phyloP scores from a whole-genome alignment of 2,888 invertebrate species.

The Rhagium mordax region DNA sequence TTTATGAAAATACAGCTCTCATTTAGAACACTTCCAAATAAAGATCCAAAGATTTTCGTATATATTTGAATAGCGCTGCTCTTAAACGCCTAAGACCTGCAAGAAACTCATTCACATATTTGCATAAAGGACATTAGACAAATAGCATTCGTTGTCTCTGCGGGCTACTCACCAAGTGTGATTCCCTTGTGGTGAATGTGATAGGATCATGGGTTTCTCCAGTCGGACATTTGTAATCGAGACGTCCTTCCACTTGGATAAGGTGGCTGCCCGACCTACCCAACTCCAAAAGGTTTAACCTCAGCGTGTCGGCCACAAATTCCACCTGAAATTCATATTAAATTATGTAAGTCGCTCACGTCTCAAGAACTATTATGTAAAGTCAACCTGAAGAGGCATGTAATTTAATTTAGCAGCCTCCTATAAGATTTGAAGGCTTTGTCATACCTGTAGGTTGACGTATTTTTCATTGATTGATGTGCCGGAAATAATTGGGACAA shows the following conservation, averaged over 20 bases:
- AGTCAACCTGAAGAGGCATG: not conserved
- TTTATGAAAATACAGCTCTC: no score
- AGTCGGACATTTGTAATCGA: constrained; percentile 90
- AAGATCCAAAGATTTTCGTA: not conserved
- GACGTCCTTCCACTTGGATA: constrained; percentile 86
- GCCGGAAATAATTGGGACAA: not conserved
- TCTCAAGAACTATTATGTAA: not conserved
- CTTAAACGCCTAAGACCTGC: not conserved
- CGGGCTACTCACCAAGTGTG: constrained; percentile 85
- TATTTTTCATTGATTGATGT: not conserved
- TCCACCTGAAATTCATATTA: constrained; percentile 79
- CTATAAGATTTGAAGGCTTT: not conserved
- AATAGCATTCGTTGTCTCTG: constrained; percentile 1
- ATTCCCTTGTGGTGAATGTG: constrained; percentile 92
- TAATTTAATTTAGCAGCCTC: not conserved
- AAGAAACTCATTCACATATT: not conserved
- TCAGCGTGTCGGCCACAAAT: constrained; percentile 90
- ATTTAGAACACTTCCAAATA: not conserved
- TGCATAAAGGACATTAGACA: not conserved
- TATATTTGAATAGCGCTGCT: not conserved
- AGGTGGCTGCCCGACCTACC: constrained; percentile 85
- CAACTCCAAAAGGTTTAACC: constrained; percentile 90
- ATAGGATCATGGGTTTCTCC: constrained; percentile 91
- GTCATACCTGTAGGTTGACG: not conserved
- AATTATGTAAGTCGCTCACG: constrained; percentile 9